A percentile compares a stretch with the other conserved stretches of the same genome.
phyloP scores from a whole-genome alignment of 2,888 invertebrate species.

The Pegoplata infirma region DNA sequence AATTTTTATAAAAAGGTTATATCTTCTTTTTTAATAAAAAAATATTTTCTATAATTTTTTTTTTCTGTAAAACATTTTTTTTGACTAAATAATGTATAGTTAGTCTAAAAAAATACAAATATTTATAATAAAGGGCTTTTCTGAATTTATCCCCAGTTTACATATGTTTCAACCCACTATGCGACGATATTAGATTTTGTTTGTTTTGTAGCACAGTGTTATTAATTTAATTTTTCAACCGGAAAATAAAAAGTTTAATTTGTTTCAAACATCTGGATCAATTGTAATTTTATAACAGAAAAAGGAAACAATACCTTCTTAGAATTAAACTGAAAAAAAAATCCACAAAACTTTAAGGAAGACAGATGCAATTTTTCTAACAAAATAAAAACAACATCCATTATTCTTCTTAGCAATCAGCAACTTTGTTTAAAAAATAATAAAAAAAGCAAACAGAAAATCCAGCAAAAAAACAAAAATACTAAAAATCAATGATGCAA shows the following conservation, averaged over 20 bases:
- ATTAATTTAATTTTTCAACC: too few relatives aligned
- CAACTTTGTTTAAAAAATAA: conserved; percentile 48
- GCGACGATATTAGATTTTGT: too few relatives aligned
- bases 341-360: conserved; percentile 28
- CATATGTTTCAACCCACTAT: too few relatives aligned
- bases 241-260: conserved; percentile 58
- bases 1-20: too few relatives aligned
- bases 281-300: conserved; percentile 33
- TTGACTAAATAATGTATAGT: too few relatives aligned
- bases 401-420: conserved; percentile 45
- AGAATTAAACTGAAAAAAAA: conserved; percentile 32
- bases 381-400: conserved; percentile 19
- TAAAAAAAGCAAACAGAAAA: conserved; percentile 31
- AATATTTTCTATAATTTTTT: too few relatives aligned
- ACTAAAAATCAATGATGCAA: conserved; percentile 65
- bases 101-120: too few relatives aligned
- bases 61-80: too few relatives aligned
- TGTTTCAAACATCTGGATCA: conserved; percentile 57
- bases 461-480: conserved; percentile 15
- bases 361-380: conserved; percentile 63
- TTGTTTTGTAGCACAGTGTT: too few relatives aligned
- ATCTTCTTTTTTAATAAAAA: too few relatives aligned
- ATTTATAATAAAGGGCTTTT: too few relatives aligned
- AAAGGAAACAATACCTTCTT: conserved; percentile 53
- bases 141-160: too few relatives aligned